These are phyloP conservation scores for Plagodis pulveraria DNA, from an alignment of 2,888 invertebrate species.

Conservation along the genomic window DNA sequence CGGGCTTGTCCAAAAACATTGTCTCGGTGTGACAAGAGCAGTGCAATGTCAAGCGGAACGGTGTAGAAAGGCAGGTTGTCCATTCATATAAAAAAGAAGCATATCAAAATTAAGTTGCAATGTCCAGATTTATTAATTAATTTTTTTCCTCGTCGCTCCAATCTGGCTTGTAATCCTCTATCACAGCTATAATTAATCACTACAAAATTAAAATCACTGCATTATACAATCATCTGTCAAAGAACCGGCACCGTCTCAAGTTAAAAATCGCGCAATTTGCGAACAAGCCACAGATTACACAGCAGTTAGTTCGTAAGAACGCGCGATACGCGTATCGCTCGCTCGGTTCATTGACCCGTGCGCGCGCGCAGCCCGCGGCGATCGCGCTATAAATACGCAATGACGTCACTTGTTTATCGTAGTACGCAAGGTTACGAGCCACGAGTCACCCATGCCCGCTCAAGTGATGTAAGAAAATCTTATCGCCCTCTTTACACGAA, in stretches of 20 bases:
- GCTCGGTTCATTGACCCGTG: constrained; percentile 67
- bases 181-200: not conserved
- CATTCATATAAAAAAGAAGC: too few relatives aligned
- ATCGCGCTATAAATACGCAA: constrained; percentile 73
- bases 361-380: constrained; percentile 66
- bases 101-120: too few relatives aligned
- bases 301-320: constrained; percentile 5
- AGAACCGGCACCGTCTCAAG: constrained; percentile 14
- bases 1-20: too few relatives aligned
- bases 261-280: constrained; percentile 34
- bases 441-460: constrained; percentile 53
- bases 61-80: too few relatives aligned
- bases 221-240: constrained; percentile 12
- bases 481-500: constrained; percentile 16
- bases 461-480: constrained; percentile 26
- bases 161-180: too few relatives aligned
- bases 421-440: constrained; percentile 69
- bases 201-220: constrained; percentile 11
- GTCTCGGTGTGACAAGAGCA: too few relatives aligned
- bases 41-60: too few relatives aligned
- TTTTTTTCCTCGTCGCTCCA: too few relatives aligned
- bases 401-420: constrained; percentile 83
- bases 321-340: constrained; percentile 55
- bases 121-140: too few relatives aligned
- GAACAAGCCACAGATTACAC: not conserved